Evolutionary conservation across 2,888 invertebrate genomes (phyloP).

Genomic region (Seladonia tumulorum): DNA sequence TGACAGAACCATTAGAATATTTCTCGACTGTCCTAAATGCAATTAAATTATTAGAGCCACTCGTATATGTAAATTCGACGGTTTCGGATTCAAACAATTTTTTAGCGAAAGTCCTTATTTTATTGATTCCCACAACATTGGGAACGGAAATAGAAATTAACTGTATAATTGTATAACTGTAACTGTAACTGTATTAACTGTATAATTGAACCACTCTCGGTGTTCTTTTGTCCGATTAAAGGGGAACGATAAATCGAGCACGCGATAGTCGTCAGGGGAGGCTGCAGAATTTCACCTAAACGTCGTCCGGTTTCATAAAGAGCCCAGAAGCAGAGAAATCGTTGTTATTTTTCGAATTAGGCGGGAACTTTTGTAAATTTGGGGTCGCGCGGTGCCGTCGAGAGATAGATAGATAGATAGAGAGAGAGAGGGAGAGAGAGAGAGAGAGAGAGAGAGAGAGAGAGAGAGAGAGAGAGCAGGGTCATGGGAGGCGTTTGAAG

Average conservation of each 20-base stretch:
- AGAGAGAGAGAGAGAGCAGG: background rate
- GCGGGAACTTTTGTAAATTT: constrained; percentile 42
- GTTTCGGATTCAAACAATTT: too few species aligned
- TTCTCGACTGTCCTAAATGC: too few species aligned
- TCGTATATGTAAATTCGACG: too few species aligned
- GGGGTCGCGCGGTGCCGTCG: background rate
- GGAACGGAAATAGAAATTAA: too few species aligned
- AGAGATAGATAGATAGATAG: too few species aligned
- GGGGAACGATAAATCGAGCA: background rate
- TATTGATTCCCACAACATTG: too few species aligned
- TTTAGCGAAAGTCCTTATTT: too few species aligned
- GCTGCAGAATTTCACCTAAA: background rate
- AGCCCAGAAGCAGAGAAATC: background rate
- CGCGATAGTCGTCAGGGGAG: background rate
- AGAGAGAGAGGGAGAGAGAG: too few species aligned
- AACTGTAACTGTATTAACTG: too few species aligned
- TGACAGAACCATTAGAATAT: too few species aligned
- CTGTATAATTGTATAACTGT: too few species aligned
- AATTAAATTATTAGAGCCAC: too few species aligned
- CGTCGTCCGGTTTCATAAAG: background rate
- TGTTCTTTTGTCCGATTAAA: background rate
- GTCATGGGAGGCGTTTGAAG: constrained; percentile 62
- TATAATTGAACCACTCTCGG: background rate
- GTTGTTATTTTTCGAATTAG: constrained; percentile 59
- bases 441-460: background rate